Evolutionary conservation across 1,140 invertebrate species (phyloP), one percentile per base, ranked within the genome.

Genomic region (Rhysida immarginata): DNA sequence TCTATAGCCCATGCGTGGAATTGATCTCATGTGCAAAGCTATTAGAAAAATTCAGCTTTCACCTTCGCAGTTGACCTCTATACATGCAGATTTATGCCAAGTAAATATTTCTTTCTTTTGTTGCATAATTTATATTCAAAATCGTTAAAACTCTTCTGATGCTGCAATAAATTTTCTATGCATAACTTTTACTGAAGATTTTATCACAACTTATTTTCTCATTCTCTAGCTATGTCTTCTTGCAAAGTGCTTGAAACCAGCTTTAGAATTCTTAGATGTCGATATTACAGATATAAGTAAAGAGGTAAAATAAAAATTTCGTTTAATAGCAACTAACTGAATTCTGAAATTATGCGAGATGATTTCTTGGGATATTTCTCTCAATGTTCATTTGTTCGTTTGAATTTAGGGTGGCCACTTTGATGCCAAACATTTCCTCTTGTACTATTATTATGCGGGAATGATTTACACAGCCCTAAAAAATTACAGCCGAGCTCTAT

Each of bases 391-490:
- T n/a, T n/a, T n/a, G n/a, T n/a, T n/a, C n/a, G n/a, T n/a, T n/a
- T n/a, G n/a, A n/a, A n/a, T 61, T 23, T 71, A 84, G 73, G 81
- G 81, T 56, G 81, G 81, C 51, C 80, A 82, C 59, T 91, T 87
- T 76, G 89, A 95, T 69, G 81, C 87, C 1, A 92, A 93, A 75
- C 84, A 91, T 70, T 95, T 95, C 68, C 74, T 97, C 41, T 74
- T 92, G 0, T 97, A 94, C 69, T 96, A 90, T 68, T 97, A 97
- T 70, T 97, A 97, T 72, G 93, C 92, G 48, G 94, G 93, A 50
- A 93, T 96, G 86, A 93, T 96, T 61, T 96, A 94, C 65, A 81
- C 89, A 53, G 87, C 86, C 20, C 69, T 96, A 48, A 95, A 95
- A 67, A 89, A 95, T 65, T 94, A 86, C 67, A 85, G 92, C 54